These are phyloP conservation scores for Euproctis similis DNA, from an alignment of 2,888 invertebrate species.

Conservation along the genomic window DNA sequence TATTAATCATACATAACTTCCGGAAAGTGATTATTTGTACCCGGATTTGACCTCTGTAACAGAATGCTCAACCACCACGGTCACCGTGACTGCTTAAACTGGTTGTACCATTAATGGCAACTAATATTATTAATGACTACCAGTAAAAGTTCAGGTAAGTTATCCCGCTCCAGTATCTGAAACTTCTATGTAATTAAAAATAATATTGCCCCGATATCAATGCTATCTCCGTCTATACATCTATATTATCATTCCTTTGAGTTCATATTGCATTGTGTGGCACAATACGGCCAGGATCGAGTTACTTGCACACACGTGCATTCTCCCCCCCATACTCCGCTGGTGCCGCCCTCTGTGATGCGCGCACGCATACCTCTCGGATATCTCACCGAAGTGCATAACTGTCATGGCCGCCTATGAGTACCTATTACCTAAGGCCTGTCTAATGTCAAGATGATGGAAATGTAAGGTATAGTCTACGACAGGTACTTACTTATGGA, in stretches of 20 bases:
- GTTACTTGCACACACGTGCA: constrained; percentile 54
- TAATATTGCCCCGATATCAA: constrained; percentile 19
- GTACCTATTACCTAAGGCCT: constrained; percentile 17
- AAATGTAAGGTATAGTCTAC: constrained; percentile 23
- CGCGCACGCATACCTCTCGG: constrained; percentile 21
- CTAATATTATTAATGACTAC: too few species aligned
- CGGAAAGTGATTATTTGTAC: too few species aligned
- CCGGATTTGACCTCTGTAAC: too few species aligned
- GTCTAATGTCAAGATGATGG: constrained; percentile 25
- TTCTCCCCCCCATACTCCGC: constrained; percentile 16
- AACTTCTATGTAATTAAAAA: constrained; percentile 18
- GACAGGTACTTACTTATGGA: neutral
- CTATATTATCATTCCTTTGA: constrained; percentile 32
- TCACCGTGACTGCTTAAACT: too few species aligned
- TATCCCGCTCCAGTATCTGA: constrained; percentile 3
- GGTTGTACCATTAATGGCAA: too few species aligned
- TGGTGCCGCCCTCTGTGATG: constrained; percentile 10
- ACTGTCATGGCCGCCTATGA: constrained; percentile 25
- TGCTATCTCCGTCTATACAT: constrained; percentile 24
- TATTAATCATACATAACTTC: too few species aligned
- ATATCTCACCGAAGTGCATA: constrained; percentile 26
- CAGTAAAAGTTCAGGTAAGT: constrained; percentile 2
- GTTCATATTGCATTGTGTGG: constrained; percentile 18
- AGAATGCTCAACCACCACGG: too few species aligned
- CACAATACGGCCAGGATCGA: constrained; percentile 42